Conservation (phyloP, 2,797 vertebrate species). For the Acipenser ruthenus region DNA sequence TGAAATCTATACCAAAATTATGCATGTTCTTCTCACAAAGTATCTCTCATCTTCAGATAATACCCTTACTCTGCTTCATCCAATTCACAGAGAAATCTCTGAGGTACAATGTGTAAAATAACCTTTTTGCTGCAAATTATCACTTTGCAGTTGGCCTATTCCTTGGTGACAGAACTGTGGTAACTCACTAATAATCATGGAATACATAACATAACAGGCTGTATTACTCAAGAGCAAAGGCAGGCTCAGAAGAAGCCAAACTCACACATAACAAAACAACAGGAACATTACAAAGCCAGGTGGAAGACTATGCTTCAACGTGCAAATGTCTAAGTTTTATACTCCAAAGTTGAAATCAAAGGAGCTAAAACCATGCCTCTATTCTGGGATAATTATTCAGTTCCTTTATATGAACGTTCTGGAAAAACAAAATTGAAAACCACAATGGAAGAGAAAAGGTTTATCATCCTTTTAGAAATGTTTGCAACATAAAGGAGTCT, state of each 20-base stretch:
- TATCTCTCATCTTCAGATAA: constrained; percentile 11
- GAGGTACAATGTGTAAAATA: constrained; percentile 7
- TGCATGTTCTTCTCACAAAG: not conserved
- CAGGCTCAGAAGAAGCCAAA: constrained; percentile 2
- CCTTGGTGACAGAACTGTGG: not conserved
- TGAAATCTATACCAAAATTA: not conserved
- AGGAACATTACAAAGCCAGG: not conserved
- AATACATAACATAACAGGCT: constrained; percentile 5
- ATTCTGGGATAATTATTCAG: not conserved
- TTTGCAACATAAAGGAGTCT: not conserved
- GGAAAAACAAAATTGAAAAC: not conserved
- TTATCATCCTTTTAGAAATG: not conserved
- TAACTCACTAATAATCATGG: not conserved
- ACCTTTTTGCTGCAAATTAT: constrained; percentile 8
- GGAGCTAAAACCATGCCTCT: not conserved
- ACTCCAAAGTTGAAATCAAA: not conserved
- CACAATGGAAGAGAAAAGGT: not conserved
- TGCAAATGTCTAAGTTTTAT: constrained; percentile 3
- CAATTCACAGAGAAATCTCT: constrained; percentile 1
- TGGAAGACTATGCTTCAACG: not conserved
- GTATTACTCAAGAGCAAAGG: not conserved
- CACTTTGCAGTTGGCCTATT: constrained; percentile 3
- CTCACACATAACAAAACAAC: constrained; percentile 6
- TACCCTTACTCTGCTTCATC: not conserved
- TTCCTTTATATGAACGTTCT: not conserved